Evolutionary conservation across 2,888 invertebrate genomes (phyloP).

Genomic region (Lochmaea capreae): DNA sequence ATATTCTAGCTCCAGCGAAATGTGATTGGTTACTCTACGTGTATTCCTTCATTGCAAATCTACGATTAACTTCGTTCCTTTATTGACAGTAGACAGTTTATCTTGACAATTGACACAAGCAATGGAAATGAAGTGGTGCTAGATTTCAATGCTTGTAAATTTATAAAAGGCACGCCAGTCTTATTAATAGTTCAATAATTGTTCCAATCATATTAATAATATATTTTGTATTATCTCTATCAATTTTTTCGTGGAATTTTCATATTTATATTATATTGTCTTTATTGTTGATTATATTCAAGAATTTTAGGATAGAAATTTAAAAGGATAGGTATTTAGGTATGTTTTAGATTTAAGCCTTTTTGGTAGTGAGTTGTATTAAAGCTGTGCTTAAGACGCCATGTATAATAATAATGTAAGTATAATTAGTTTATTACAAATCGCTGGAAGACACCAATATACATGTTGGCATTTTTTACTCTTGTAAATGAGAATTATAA

Average conservation of each 20-base stretch:
- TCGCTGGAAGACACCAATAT: neutral
- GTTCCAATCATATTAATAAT: neutral
- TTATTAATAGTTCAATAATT: neutral
- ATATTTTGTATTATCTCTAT: neutral
- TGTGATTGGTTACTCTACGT: too few species aligned
- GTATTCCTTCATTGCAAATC: too few species aligned
- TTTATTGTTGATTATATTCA: neutral
- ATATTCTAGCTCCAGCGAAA: too few species aligned
- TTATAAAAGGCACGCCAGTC: neutral
- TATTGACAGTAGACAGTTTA: too few species aligned
- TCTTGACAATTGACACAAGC: too few species aligned
- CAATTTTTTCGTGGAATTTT: neutral
- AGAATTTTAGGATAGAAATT: neutral
- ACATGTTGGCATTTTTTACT: too few species aligned
- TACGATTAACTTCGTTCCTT: too few species aligned
- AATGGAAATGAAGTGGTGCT: too few species aligned
- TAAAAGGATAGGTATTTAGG: neutral
- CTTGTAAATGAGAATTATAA: too few species aligned
- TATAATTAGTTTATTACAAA: neutral
- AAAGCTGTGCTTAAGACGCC: neutral
- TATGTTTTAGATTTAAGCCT: neutral
- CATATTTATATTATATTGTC: neutral
- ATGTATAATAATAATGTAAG: constrained; percentile 15
- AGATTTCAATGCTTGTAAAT: neutral
- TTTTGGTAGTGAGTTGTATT: neutral